These are phyloP conservation scores for Eumaeus atala DNA, from an alignment of 1,140 invertebrate genomes.

Conservation along the genomic window DNA sequence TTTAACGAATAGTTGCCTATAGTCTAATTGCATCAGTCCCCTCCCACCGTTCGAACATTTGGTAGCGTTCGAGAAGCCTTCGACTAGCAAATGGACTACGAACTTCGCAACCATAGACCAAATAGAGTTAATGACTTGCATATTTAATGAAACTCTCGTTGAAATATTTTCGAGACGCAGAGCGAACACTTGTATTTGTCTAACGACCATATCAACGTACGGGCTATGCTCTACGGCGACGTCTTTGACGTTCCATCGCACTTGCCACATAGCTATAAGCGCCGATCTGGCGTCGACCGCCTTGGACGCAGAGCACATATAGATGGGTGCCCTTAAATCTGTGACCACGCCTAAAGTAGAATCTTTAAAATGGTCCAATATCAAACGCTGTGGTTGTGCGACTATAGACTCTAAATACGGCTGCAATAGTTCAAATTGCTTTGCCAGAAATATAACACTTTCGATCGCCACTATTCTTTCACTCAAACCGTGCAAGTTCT, in stretches of 20 bases:
- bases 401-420: slow-evolving; percentile 87
- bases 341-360: slow-evolving; percentile 81
- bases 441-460: slow-evolving; percentile 91
- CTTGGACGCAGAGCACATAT: slow-evolving; percentile 86
- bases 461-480: slow-evolving; percentile 94
- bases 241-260: slow-evolving; percentile 97
- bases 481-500: slow-evolving; percentile 85
- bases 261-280: slow-evolving; percentile 89
- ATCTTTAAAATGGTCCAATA: slow-evolving; percentile 84
- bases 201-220: slow-evolving; percentile 86
- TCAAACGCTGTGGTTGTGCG: slow-evolving; percentile 76
- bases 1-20: slow-evolving; percentile 94
- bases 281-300: slow-evolving; percentile 87
- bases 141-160: slow-evolving; percentile 80
- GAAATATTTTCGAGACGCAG: slow-evolving; percentile 83
- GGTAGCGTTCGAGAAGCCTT: slow-evolving; percentile 93
- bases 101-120: slow-evolving; percentile 93
- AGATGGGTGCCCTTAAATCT: slow-evolving; percentile 89
- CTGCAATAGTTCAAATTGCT: slow-evolving; percentile 89
- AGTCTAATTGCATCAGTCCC: slow-evolving; percentile 98
- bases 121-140: slow-evolving; percentile 80
- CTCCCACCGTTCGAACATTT: slow-evolving; percentile 97
- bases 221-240: slow-evolving; percentile 95
- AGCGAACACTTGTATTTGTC: slow-evolving; percentile 88
- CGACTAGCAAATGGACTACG: slow-evolving; percentile 89